Evolutionary conservation across 2,888 invertebrate genomes (phyloP), one percentile per base, ranked within the genome.

Genomic region (Lingula anatina): DNA sequence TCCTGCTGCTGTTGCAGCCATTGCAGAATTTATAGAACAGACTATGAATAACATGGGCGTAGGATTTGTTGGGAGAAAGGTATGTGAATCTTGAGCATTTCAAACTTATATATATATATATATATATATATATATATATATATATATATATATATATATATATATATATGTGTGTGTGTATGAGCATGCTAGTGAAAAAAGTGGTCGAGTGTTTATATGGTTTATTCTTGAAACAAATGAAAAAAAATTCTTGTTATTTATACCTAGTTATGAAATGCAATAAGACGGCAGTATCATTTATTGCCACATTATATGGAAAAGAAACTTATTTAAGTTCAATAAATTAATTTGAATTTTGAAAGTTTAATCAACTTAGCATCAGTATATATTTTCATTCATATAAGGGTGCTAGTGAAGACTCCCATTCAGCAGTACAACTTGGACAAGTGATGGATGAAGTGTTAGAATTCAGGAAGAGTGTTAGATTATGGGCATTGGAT

Each of bases 1-100:
- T 49, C 57, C 59, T 4, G 61, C 60, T 5, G 54, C 58, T 4
- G 55, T 69, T 37, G 61, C 59, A 20, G 59, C 62, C 24, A 54
- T 58, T 15, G 44, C 52, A 26, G 42, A 58, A 1, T 65, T 60
- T 51, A 51, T 69, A 9, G 49, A 60, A 31, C 55, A 60, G n/a
- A 42, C 61, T 4, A 39, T 55, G 46, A 40, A 50, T n/a, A 23
- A 25, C 5, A 49, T 52, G 7, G 56, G 55, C 12, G 39, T 56
- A 2, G 23, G 53, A 25, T 36, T 52, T 9, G 47, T 25, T 5
- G 21, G 35, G 2, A 46, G 25, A 44, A 45, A 53, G 47, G 51
- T 52, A 44, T 25, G 7, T 43, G 7, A 21, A 9, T 15, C 18
- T 15, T 18, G 23, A 12, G 7, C n/a, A n/a, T n/a, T n/a, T n/a